Evolutionary conservation across 2,797 vertebrate genomes (phyloP).

Genomic region (Tinamus major): DNA sequence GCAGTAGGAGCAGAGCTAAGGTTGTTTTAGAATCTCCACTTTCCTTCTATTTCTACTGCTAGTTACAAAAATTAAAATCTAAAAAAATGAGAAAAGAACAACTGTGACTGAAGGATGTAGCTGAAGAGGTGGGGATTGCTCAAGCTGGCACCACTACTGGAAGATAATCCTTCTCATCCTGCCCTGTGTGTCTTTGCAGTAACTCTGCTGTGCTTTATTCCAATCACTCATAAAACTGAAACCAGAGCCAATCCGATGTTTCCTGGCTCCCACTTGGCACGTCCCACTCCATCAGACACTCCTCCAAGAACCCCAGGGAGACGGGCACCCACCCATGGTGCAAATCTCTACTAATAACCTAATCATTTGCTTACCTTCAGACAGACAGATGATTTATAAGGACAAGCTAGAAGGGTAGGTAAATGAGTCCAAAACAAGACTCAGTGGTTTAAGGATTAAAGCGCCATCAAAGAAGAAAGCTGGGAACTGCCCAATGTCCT

Average conservation of each 20-base stretch:
- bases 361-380: background rate
- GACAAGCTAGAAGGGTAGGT: background rate
- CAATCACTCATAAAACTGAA: background rate
- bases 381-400: background rate
- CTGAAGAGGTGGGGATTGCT: background rate
- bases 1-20: background rate
- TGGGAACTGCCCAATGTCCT: background rate
- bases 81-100: background rate
- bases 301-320: background rate
- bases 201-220: rapidly evolving
- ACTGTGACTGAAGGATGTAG: background rate
- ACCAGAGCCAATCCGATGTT: background rate
- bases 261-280: background rate
- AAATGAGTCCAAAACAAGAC: background rate
- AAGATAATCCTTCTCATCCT: background rate
- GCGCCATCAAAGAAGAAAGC: background rate
- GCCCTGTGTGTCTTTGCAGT: background rate
- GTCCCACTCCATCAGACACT: rapidly evolving
- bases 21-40: background rate
- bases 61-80: background rate
- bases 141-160: background rate
- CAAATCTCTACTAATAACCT: background rate
- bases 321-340: rapidly evolving
- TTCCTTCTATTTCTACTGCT: background rate
- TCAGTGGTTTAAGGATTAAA: background rate